Base-by-base conservation (phyloP, 2,113 vertebrate genomes). In the Sinocyclocheilus anshuiensis region DNA sequence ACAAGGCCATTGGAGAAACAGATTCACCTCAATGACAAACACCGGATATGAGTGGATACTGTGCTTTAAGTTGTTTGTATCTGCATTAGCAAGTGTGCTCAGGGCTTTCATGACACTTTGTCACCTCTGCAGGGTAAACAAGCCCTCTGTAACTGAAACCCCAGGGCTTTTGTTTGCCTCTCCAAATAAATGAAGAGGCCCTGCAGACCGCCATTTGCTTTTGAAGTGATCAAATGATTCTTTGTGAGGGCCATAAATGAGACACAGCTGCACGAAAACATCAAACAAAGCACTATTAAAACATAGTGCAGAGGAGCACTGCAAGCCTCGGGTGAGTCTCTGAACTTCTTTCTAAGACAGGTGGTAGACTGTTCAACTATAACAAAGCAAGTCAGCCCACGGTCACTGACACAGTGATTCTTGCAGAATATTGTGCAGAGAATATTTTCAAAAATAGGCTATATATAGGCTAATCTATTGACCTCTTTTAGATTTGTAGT, bases 141-240 rank as follows among this genome's bases (percentile, higher is more conserved):
- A 63, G 50, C 59, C 2, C 39, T 80, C 61, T 20, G 42, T 29
- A 53, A 53, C 24, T 0, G 57, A 61, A 81, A 61, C 45, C 78
- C 85, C 24, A 20, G 61, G 39, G 63, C 63, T 77, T 85, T 82
- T 65, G 81, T 71, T 81, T 80, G 11, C 45, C 45, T 63, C 76
- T 77, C 61, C 77, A 78, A 87, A 85, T 72, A 81, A 89, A 76
- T 74, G 42, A 82, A 87, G 63, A 79, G 81, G 33, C 72, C 36
- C 26, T 6, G 33, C 33, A 42, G 26, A 55, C 50, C 10, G 24
- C 63, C 1, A 7, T 81, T 81, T 65, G 79, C 79, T 48, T 81
- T 88, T 63, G 42, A 50, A 61, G 12, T 6, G 50, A 78, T 74
- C 22, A 76, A 71, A 82, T 69, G 67, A 24, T 24, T 59, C 45